phyloP scores from a whole-genome alignment of 2,113 vertebrate genomes.

The Hippocampus guttulatus region DNA sequence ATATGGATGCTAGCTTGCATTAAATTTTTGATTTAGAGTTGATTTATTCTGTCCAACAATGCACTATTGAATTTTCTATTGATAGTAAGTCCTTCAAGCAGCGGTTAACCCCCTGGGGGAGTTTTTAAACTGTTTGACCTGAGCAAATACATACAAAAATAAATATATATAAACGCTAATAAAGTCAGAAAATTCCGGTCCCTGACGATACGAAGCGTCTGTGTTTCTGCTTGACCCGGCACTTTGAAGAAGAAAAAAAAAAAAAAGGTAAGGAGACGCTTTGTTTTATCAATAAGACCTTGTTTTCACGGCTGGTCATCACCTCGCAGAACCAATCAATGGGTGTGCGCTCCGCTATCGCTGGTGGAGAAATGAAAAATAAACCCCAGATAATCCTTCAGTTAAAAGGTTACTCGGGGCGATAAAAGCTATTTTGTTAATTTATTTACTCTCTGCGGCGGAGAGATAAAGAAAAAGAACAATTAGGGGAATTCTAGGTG shows the following conservation, averaged over 20 bases:
- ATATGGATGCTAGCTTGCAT: neutral
- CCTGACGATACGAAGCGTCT: conserved; percentile 43
- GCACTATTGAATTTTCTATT: conserved; percentile 41
- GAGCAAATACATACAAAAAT: conserved; percentile 26
- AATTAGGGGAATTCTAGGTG: conserved; percentile 98
- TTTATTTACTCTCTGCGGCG: conserved; percentile 99
- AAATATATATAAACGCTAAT: conserved; percentile 6
- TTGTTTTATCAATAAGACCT: conserved; percentile 87
- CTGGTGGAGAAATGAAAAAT: conserved; percentile 98
- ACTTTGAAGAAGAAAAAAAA: conserved; percentile 48
- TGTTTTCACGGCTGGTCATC: conserved; percentile 97
- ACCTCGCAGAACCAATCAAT: conserved; percentile 98
- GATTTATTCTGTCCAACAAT: neutral
- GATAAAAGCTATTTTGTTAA: conserved; percentile 99
- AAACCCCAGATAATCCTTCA: conserved; percentile 99
- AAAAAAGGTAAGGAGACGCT: conserved; percentile 61
- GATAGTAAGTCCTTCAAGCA: conserved; percentile 43
- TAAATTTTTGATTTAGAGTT: neutral
- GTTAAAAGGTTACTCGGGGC: conserved; percentile 99
- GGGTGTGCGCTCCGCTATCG: conserved; percentile 95
- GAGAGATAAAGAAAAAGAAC: conserved; percentile 98
- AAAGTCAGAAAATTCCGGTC: conserved; percentile 47
- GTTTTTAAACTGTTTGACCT: conserved; percentile 59
- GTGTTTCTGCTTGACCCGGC: conserved; percentile 66
- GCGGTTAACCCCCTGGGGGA: conserved; percentile 62